Evolutionary conservation across 1,140 invertebrate species (phyloP), one percentile per base, ranked within the genome.

Genomic region (Vollenhovia emeryi): DNA sequence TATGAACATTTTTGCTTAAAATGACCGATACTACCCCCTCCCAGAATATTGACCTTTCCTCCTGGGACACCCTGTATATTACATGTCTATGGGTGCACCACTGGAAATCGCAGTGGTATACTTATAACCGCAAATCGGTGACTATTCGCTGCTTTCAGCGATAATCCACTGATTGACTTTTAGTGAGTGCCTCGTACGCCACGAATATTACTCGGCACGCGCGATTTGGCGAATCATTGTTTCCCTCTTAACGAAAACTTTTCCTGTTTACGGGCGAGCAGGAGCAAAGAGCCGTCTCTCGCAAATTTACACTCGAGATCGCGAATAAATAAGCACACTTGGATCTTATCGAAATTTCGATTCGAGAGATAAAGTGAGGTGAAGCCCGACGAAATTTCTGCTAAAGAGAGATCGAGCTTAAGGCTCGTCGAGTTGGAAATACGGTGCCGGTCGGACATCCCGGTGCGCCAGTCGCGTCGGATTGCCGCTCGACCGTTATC

Each of bases 401-500:
- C 9, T 43, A 30, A 33, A n/a, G 3, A 40, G n/a, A 68, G 45
- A 36, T 50, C 18, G n/a, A 76, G n/a, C n/a, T 13, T 0, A 30
- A 50, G 27, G 15, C 30, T 59, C 11, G 8, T 48, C 24, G 36
- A n/a, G 27, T 5, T 78, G 27, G 36, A 66, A 78, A 36, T 50
- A 48, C 27, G 15, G 8, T 36, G 30, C 9, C 36, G 73, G 55
- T 55, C 21, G 24, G 21, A 62, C 40, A 24, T 62, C 30, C 7
- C 27, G n/a, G n/a, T 50, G 62, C 43, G 48, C 40, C 27, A 50
- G 50, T 66, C 59, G 43, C 75, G 21, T 50, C 52, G 60, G 43
- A 68, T 66, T 79, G 43, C 60, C 52, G 36, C 45, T 79, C 75
- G n/a, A 78, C 75, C 75, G 60, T 78, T 79, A 66, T 79, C 75